Evolutionary conservation across 2,888 invertebrate species (phyloP).

Genomic region (Cacoxenus indagator): DNA sequence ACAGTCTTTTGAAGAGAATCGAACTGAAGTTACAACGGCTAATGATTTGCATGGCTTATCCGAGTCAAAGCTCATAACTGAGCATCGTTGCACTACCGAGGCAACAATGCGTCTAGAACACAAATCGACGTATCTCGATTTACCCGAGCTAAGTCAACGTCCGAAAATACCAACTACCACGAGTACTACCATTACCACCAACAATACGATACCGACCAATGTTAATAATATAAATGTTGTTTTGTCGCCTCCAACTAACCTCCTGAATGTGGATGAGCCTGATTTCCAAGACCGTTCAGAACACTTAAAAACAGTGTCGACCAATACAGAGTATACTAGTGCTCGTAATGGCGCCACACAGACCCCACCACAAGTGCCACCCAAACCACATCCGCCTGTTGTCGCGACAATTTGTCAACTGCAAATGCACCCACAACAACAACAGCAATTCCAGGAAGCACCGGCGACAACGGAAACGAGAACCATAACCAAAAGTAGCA

Average conservation of each 20-base stretch:
- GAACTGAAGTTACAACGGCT: constrained; percentile 62
- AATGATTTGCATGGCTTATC: constrained; percentile 69
- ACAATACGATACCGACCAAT: constrained; percentile 19
- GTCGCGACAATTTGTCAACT: constrained; percentile 47
- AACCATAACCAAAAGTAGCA: constrained; percentile 60
- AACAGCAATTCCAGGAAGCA: constrained; percentile 39
- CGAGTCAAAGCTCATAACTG: constrained; percentile 70
- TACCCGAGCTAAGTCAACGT: constrained; percentile 59
- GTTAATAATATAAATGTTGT: background rate
- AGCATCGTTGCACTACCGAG: constrained; percentile 71
- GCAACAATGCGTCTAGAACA: constrained; percentile 72
- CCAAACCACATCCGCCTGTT: constrained; percentile 58
- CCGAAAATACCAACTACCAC: constrained; percentile 50
- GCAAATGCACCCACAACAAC: constrained; percentile 26
- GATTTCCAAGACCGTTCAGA: constrained; percentile 40
- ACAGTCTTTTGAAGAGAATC: constrained; percentile 62
- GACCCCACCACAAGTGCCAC: constrained; percentile 60
- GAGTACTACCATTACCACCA: constrained; percentile 30
- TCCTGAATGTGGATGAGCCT: constrained; percentile 48
- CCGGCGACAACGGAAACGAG: constrained; percentile 65
- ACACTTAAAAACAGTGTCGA: constrained; percentile 40
- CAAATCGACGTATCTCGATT: constrained; percentile 66
- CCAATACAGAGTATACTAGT: constrained; percentile 43
- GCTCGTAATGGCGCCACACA: constrained; percentile 50
- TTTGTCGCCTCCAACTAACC: constrained; percentile 14